Evolutionary conservation across 2,797 vertebrate genomes (phyloP), one percentile per base, ranked within the genome.

Genomic region (Typhlichthys subterraneus): DNA sequence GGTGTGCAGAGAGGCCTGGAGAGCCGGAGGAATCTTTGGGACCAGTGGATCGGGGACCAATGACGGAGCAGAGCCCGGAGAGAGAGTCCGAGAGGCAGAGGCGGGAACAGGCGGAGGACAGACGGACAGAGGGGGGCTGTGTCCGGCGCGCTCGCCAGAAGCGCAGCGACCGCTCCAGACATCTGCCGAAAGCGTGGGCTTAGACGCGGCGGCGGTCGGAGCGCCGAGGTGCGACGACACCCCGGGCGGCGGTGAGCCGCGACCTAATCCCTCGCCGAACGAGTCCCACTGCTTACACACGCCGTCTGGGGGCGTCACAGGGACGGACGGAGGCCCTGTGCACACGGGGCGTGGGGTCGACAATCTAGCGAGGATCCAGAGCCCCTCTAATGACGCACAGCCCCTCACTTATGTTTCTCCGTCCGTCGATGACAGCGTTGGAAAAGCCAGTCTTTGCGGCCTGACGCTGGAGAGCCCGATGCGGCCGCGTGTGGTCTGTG

Each of bases 71-170:
- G 49, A 53, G 59, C 7, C 6, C 47, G 19, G 29, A 29, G 9
- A 23, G 23, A 62, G 63, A 61, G 69, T 1, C 38, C 33, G 57
- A 67, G 17, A 33, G 68, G 69, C 55, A 42, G 47, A 8, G 29
- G 54, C 49, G 46, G 23, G 17, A 50, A 31, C 1, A 45, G 38
- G 45, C 38, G 2, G 42, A 33, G 52, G n/a, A 11, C 42, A 9
- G 12, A 3, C 82, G 77, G 83, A 29, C 23, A 29, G 81, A 63
- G 85, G 55, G 65, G 63, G 82, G 38, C 77, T 83, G 69, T 62
- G 23, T 29, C 23, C 57, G 69, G 77, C 84, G 72, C 73, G 80
- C 48, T 73, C 59, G 73, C 70, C 77, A 83, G 79, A 78, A 69
- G 63, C 70, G 67, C 82, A 76, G 69, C 75, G 66, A 65, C 38